Base-by-base conservation (phyloP, 2,113 vertebrate species). In the Triplophysa siluroides region DNA sequence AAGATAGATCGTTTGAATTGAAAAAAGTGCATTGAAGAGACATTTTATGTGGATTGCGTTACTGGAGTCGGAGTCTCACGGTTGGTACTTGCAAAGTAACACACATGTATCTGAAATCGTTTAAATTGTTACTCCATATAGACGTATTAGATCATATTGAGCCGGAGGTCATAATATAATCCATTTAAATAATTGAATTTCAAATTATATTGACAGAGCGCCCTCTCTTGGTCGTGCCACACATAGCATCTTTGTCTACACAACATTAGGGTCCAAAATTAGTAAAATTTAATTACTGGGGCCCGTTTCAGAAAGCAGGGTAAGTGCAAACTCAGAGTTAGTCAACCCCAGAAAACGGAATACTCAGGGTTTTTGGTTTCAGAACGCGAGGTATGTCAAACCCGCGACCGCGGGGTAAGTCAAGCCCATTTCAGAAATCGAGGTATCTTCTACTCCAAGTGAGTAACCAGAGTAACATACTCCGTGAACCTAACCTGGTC, bases 221-320 rank as follows among this genome's bases (percentile, higher is more conserved):
- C 89, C 88, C 87, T 81, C 91, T 88, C 21, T 23, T 87, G 89
- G 83, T 21, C 13, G 0, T 4, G 2, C 1, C 1, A 5, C n/a
- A 16, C 4, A 8, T 21, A 61, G 8, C 61, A 64, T 3, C 45
- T 19, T 47, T 13, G 4, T 23, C 11, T 50, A 50, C 16, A 54
- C 6, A 47, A 47, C 14, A 50, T 14, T 50, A 4, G 0, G 10
- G 47, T 50, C 12, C 45, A 47, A 47, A 47, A 47, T 47, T 3
- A 47, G 2, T 3, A 47, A n/a, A n/a, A n/a, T n/a, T n/a, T n/a
- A n/a, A n/a, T n/a, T n/a, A n/a, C n/a, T n/a, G n/a, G n/a, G n/a
- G n/a, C n/a, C n/a, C n/a, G n/a, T n/a, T n/a, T n/a, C n/a, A n/a
- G n/a, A n/a, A n/a, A n/a, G n/a, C n/a, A n/a, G n/a, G n/a, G n/a